A percentile compares a stretch with the other conserved stretches of the same genome.
Conservation (phyloP, 2,797 vertebrate species). For the Myotis planiceps region DNA sequence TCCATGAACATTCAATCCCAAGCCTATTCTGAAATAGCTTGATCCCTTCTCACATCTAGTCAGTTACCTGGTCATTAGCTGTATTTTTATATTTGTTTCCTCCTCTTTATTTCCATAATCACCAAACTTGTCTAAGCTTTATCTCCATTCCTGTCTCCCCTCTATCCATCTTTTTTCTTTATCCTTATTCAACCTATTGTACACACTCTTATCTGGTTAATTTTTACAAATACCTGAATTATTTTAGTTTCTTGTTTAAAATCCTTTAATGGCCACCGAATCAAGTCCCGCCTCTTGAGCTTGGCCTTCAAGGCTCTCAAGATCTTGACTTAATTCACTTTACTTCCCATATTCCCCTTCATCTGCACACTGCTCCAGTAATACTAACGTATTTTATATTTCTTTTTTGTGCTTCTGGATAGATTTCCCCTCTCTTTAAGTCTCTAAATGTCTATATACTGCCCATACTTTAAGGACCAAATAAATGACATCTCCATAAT, state of each 20-base stretch:
- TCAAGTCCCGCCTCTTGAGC: neutral
- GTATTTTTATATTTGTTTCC: neutral
- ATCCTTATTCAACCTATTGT: neutral
- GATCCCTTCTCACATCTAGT: neutral
- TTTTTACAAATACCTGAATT: neutral
- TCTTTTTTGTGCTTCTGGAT: neutral
- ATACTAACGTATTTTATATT: neutral
- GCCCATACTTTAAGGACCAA: neutral
- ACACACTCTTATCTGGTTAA: neutral
- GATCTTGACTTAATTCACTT: neutral
- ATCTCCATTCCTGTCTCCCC: neutral
- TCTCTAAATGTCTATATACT: neutral
- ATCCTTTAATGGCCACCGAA: neutral
- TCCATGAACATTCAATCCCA: neutral
- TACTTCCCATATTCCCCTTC: neutral
- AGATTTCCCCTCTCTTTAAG: neutral
- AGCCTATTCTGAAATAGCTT: neutral
- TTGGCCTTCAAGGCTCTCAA: neutral
- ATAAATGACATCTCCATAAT: neutral
- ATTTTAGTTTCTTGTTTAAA: slow-evolving; percentile 4
- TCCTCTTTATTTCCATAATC: neutral
- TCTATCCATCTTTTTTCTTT: neutral
- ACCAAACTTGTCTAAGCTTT: neutral
- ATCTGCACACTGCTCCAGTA: neutral
- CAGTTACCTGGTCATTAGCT: neutral